These are phyloP conservation scores for Cichlasoma orientale DNA, from an alignment of 2,797 vertebrate species.

Conservation along the genomic window DNA sequence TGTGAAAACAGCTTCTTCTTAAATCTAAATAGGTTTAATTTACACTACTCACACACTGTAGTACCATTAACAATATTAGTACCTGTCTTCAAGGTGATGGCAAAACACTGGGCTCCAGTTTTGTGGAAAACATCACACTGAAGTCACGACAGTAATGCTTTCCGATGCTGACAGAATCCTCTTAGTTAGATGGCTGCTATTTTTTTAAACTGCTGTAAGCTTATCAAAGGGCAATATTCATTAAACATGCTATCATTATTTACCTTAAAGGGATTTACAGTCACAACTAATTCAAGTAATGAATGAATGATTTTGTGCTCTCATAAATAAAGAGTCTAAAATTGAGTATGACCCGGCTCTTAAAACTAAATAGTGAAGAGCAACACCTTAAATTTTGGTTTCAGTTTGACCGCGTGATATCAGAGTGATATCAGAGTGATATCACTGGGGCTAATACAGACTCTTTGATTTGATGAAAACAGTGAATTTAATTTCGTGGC, in stretches of 20 bases:
- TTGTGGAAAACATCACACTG: background rate
- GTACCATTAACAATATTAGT: no score
- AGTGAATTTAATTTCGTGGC: background rate
- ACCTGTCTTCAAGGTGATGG: background rate
- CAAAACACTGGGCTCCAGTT: background rate
- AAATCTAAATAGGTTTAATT: background rate
- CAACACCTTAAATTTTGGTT: background rate
- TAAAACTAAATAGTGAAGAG: background rate
- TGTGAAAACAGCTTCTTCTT: background rate
- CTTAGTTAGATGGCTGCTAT: background rate
- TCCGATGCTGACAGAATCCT: background rate
- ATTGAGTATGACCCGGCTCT: background rate
- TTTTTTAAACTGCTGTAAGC: background rate
- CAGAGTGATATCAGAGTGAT: background rate
- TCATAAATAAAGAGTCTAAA: background rate
- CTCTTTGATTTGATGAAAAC: background rate
- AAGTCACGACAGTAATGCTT: background rate
- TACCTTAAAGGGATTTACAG: background rate
- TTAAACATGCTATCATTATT: background rate
- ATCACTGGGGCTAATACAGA: background rate
- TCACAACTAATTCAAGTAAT: background rate
- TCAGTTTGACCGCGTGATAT: background rate
- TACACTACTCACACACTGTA: constrained; percentile 1
- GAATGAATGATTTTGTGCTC: background rate
- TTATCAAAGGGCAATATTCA: constrained; percentile 1